These are phyloP conservation scores for Aepyceros melampus DNA, from an alignment of 2,113 vertebrate genomes.

Conservation along the genomic window DNA sequence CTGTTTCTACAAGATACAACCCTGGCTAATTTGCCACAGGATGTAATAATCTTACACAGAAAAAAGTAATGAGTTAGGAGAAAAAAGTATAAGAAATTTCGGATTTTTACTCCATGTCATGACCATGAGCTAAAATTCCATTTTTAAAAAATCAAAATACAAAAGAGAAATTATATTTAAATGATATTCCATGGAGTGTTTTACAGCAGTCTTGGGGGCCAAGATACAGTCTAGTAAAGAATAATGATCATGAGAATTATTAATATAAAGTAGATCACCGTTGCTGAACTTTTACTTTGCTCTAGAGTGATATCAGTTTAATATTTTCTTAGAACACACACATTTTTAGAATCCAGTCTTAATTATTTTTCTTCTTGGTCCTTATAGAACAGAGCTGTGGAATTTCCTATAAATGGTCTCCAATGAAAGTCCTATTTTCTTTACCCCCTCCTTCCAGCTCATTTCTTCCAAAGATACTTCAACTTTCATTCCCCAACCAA, in stretches of 20 bases:
- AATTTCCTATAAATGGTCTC: slow-evolving; percentile 5
- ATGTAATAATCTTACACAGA: background rate
- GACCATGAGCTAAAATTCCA: background rate
- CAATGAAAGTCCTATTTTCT: background rate
- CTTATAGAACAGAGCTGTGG: background rate
- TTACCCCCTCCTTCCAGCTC: background rate
- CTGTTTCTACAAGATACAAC: background rate
- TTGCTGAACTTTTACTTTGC: background rate
- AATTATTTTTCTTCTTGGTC: background rate
- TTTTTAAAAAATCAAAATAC: background rate
- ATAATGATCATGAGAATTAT: background rate
- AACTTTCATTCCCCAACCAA: background rate
- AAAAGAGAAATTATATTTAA: background rate
- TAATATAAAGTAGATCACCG: background rate
- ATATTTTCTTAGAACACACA: background rate
- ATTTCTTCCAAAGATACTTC: background rate
- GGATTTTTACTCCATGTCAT: background rate
- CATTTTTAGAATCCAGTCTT: background rate
- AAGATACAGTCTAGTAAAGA: background rate
- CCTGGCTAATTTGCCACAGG: background rate
- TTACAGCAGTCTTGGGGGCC: background rate
- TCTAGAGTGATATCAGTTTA: background rate
- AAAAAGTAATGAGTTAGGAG: background rate
- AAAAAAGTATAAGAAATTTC: background rate
- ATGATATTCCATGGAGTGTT: background rate